Evolutionary conservation across 2,113 vertebrate species (phyloP).

Genomic region (Delphinus delphis): DNA sequence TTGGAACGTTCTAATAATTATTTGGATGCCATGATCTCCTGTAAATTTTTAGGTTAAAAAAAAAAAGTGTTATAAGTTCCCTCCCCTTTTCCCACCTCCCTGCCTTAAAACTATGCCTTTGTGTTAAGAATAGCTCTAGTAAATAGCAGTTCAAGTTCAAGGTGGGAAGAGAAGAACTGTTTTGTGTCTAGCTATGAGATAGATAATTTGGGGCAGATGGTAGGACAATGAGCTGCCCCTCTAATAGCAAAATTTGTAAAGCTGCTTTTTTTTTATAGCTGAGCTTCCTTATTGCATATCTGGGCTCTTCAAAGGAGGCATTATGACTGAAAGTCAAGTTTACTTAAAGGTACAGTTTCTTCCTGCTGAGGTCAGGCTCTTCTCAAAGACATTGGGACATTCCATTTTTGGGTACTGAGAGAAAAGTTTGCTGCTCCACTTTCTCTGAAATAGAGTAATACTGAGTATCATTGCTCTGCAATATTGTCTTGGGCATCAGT

Average conservation of each 20-base stretch:
- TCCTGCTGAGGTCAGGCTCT: background rate
- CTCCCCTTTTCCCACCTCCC: background rate
- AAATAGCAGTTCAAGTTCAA: background rate
- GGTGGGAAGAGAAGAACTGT: background rate
- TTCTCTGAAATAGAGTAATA: background rate
- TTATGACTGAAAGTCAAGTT: background rate
- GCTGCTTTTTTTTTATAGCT: background rate
- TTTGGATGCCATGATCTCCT: background rate
- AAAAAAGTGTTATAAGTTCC: background rate
- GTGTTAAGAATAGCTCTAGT: background rate
- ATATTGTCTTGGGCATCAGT: conserved; percentile 30
- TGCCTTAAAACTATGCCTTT: background rate
- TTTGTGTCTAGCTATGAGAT: background rate
- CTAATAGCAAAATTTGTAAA: background rate
- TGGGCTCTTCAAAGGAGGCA: background rate
- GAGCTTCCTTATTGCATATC: conserved; percentile 4
- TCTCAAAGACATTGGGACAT: background rate
- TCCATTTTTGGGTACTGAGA: background rate
- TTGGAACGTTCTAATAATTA: background rate
- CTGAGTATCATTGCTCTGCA: conserved; percentile 10
- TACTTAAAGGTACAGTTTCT: background rate
- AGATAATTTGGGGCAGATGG: background rate
- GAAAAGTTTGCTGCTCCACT: background rate
- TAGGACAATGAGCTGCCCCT: background rate
- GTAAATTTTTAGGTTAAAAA: background rate